Base-by-base conservation (phyloP, 2,113 vertebrate species). In the Saguinus midas region DNA sequence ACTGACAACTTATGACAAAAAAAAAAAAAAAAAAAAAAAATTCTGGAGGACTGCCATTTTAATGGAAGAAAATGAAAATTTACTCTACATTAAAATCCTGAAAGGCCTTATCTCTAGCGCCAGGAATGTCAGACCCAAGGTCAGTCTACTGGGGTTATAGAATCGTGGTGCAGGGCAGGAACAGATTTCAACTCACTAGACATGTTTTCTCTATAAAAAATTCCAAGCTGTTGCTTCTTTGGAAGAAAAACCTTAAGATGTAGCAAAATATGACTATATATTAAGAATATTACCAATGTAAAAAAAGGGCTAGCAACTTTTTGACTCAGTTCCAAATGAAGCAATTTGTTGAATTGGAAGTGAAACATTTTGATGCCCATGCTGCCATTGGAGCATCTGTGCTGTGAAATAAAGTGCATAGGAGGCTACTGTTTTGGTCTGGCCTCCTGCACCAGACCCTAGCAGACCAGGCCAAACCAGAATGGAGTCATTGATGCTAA, bases 31-130 rank as follows among this genome's bases (percentile, higher is more conserved):
- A 50, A 83, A 57, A 76, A 61, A 83, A 81, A 82, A 32, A 50
- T 23, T 4, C 4, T 79, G 68, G 75, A 94, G 37, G 58, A 35
- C n/a, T 90, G n/a, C n/a, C 50, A 50, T 72, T 82, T 87, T 87
- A 90, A 70, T 16, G 25, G 75, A 83, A 95, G 68, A 88, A 92
- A 95, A 92, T 58, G n/a, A 90, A 90, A 52, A 52, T 76, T 27
- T 23, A 48, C 50, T 55, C 17, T 20, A 8, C 13, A 70, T 72
- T 55, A 87, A 95, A 94, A 21, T 82, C 20, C 43, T 76, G 12
- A 52, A 81, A 89, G 35, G 27, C 29, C 84, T 75, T 29, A 85
- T 32, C 23, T 76, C 32, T 29, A 55, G 73, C 20, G 6, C 17
- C 3, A 20, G 64, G 29, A 89, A 25, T 64, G 45, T 94, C 50